These are phyloP conservation scores for Salminus brasiliensis DNA, from an alignment of 2,113 vertebrate species.

Conservation along the genomic window DNA sequence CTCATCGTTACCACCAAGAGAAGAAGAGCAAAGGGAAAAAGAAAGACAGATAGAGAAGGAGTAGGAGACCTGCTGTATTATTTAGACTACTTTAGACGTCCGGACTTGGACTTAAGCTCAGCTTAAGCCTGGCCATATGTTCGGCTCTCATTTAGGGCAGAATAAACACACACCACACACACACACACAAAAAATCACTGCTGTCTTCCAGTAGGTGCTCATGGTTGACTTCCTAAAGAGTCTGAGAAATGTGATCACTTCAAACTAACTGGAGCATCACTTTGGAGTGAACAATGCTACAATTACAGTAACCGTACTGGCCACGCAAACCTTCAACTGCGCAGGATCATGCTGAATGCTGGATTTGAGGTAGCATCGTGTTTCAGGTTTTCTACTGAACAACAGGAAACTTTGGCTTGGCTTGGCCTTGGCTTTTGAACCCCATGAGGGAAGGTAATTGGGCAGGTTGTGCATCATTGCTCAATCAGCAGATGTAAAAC, in stretches of 20 bases:
- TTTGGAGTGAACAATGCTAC: neutral
- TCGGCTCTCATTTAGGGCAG: neutral
- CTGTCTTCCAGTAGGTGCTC: neutral
- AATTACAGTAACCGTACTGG: neutral
- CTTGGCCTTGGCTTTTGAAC: constrained; percentile 4
- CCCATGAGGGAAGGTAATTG: neutral
- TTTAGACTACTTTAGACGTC: constrained; percentile 67
- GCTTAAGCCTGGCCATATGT: neutral
- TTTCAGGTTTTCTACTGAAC: constrained; percentile 5
- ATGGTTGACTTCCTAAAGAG: constrained; percentile 5
- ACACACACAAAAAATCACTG: neutral
- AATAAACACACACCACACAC: too few species aligned
- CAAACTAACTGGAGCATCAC: neutral
- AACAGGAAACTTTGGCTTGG: constrained; percentile 26
- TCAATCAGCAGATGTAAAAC: neutral
- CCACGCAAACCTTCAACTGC: neutral
- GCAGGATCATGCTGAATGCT: neutral
- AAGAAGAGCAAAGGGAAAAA: neutral
- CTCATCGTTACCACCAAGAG: neutral
- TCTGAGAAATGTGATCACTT: neutral
- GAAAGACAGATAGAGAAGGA: neutral
- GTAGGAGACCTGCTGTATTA: constrained; percentile 19
- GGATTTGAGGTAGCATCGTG: neutral
- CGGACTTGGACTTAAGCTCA: constrained; percentile 62
- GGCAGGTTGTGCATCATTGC: neutral